Evolutionary conservation across 1,140 invertebrate genomes (phyloP), one percentile per base, ranked within the genome.

Genomic region (Carposina sasakii): DNA sequence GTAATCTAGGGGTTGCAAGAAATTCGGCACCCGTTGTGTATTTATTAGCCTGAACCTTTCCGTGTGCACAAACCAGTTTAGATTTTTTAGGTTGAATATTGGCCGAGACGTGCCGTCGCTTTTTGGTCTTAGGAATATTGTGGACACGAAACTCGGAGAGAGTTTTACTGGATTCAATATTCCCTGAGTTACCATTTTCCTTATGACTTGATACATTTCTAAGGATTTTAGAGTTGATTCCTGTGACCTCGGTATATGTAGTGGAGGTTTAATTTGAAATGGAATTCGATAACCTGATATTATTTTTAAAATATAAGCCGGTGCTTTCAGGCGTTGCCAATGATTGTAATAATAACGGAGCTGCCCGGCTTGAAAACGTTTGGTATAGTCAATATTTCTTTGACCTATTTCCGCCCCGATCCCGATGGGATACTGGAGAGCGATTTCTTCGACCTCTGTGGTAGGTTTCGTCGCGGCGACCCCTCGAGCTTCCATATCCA

Each of bases 51-150:
- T 23, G 33, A 49, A 49, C 24, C 33, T 49, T 30, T 31, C 13
- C 16, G 47, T 13, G 15, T 19, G 20, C 13, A 49, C 6, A 17
- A 8, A 49, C 5, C 57, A 17, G 23, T 46, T 44, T 24, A 55
- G 43, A 1, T 49, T 31, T 26, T 67, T 58, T 36, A 67, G 59
- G 37, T 65, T 63, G 3, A 58, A 60, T 1, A 21, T 20, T 37
- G 17, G n/a, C 16, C 37, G 13, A 8, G n/a, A 0, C 15, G n/a
- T 36, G 10, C 39, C 44, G 20, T 41, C 20, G 10, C 33, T 40
- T 3, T 60, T 39, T 8, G 60, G 19, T 12, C 62, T 63, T 45
- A 17, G 17, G 5, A 17, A 9, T 10, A 54, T 13, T 17, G 13
- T 3, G 4, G 54, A 31, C 4, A 71, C 30, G 20, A 24, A 67